Evolutionary conservation across 2,888 invertebrate species (phyloP), one percentile per base, ranked within the genome.

Genomic region (Amphipoea oculea): DNA sequence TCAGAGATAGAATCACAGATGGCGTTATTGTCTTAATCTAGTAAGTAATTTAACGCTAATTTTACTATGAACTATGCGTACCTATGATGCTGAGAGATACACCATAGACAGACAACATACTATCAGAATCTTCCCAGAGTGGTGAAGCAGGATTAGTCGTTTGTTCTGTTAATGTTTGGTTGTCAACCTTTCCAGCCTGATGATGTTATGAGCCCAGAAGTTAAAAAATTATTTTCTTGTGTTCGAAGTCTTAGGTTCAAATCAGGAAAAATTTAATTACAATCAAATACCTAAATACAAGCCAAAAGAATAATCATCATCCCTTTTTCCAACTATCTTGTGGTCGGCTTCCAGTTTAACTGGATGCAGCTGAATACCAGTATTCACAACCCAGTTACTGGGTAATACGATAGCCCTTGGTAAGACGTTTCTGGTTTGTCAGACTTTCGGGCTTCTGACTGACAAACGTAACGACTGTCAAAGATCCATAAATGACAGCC

Each of bases 1-100:
- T 81, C 36, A 9, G 0, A 0, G 0, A 14, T 4, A 60, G 0
- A 4, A 42, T 14, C 40, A 81, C 40, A 85, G 83, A 76, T 83
- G 81, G 81, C 73, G 48, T 6, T 76, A 1, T 40, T 29, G 5
- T 7, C 0, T 68, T 68, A 40, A 0, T 60, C 7, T 7, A 2
- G 14, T 40, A 1, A 2, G 14, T 40, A 1, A 17, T n/a, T 9
- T n/a, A 11, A 48, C 29, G 29, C 11, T 12, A 11, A 23, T 51
- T 51, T 51, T 36, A 63, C 9, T 63, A 36, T 0, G 36, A 36
- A 51, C 2, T 12, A 11, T 5, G 42, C 9, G 29, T 12, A 29
- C 12, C 40, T 40, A 29, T 62, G 2, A 29, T 62, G 0, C 11
- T 11, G 0, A 9, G n/a, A 2, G 42, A 62, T 14, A 29, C 62